Evolutionary conservation across 2,797 vertebrate species (phyloP), one percentile per base, ranked within the genome.

Genomic region (Sebastes vulpes): DNA sequence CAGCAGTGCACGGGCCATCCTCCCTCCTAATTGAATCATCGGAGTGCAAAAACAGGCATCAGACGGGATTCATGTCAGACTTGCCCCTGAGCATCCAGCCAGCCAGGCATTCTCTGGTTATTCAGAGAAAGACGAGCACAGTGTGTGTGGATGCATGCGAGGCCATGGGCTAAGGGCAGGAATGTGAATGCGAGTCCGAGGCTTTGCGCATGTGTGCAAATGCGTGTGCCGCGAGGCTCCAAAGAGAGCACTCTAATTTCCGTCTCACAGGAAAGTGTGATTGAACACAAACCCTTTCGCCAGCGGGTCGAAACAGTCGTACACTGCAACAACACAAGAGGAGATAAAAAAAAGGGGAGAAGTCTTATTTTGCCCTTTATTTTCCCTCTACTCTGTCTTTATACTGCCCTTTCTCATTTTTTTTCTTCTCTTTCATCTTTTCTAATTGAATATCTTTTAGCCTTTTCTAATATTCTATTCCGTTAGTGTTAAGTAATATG

Each of bases 1-100:
- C 85, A 82, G 83, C 85, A 86, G 83, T 77, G 80, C 81, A 83
- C 76, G n/a, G 88, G 86, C 85, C 87, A 61, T 86, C 76, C 86
- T 86, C 69, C 66, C 68, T 86, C 89, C 89, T 96, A 95, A 96
- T 96, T 95, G 93, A 96, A 95, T 96, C 92, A 95, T 95, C 86
- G 65, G 83, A 92, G 91, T 92, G 92, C 84, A 94, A 91, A 94
- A 95, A 95, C 89, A 93, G 92, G 90, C 92, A 94, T 95, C 94
- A 93, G 85, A 89, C 86, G 68, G 89, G 85, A 95, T 95, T 94
- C 93, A 90, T 94, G 94, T 95, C 94, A 93, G 90, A 96, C 90
- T 77, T 90, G 89, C 90, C 94, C 94, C 83, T 70, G 77, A 94
- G 94, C 93, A 71, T 88, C 73, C 66, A 81, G 86, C 87, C 77